Base-by-base conservation (phyloP, 2,113 vertebrate genomes). In the Amphiprion ocellaris region DNA sequence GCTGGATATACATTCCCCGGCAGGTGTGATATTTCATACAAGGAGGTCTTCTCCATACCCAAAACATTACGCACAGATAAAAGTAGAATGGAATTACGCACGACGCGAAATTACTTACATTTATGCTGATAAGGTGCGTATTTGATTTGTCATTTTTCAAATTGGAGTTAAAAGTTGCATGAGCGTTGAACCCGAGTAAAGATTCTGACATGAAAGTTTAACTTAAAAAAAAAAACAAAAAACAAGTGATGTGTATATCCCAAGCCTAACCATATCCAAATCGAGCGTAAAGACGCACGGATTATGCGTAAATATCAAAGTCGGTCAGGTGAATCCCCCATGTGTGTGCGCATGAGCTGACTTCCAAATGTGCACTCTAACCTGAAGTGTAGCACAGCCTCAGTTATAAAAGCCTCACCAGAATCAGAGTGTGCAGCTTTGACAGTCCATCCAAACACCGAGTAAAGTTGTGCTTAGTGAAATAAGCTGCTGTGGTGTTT, bases 1-100 rank as follows among this genome's bases (percentile, higher is more conserved):
- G 60, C 47, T 74, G 59, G 75, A 78, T 69, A 17, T 44, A 58
- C 63, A 60, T 16, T 59, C 26, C 10, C 19, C 23, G 30, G 24
- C 47, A 68, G 84, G 77, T 80, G 52, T 80, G 62, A 84, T 71
- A 56, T 75, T 62, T 77, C 2, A 70, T 8, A 10, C 26, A 14
- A 37, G n/a, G 17, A 41, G 47, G 39, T 54, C 30, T 41, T 33
- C 56, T 55, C 23, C n/a, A 6, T 26, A 41, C 67, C 63, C 11
- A 12, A 41, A 30, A 62, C 2, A 4, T 85, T 26, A 71, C 71
- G 74, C 79, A 37, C 74, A 7, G 61, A 28, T 23, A 53, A 17
- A 0, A 30, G 14, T 15, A 1, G 41, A 52, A 37, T 15, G 3
- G 12, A 44, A 58, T 39, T 17, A 52, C 17, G 28, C 52, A 50